These are phyloP conservation scores for Holothuria glaberrima DNA, from an alignment of 35 echinoderm and acorn worm genomes.

Conservation along the genomic window DNA sequence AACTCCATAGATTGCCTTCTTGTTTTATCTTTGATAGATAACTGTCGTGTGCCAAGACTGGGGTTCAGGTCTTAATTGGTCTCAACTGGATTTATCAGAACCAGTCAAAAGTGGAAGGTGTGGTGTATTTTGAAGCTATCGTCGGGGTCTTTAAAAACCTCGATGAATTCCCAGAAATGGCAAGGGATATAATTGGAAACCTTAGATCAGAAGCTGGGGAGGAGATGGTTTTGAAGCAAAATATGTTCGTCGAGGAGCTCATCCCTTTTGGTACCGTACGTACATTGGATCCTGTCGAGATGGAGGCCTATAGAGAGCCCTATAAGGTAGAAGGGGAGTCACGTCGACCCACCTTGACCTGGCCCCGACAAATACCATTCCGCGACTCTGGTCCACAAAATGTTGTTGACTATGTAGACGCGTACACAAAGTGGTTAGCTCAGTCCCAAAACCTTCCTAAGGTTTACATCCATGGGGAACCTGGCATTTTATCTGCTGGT, in stretches of 20 bases:
- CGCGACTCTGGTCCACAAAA: constrained; percentile 78
- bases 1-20: constrained; percentile 25
- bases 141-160: constrained; percentile 48
- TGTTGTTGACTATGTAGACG: constrained; percentile 74
- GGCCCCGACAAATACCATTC: constrained; percentile 87
- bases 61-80: no score
- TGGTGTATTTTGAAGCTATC: no score
- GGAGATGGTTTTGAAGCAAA: constrained; percentile 85
- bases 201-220: constrained; percentile 85
- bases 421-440: no score
- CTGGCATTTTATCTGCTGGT: constrained; percentile 76
- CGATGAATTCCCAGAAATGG: constrained; percentile 68
- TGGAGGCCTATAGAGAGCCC: no score
- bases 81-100: no score
- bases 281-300: constrained; percentile 61
- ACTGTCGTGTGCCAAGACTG: no score
- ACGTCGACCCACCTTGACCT: no score
- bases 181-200: constrained; percentile 66
- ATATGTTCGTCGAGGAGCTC: constrained; percentile 80
- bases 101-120: no score
- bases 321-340: constrained; percentile 61
- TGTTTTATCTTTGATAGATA: no score
- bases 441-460: constrained; percentile 68
- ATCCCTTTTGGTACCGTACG: constrained; percentile 68
- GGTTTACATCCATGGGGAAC: constrained; percentile 74